Evolutionary conservation across 1,140 invertebrate species (phyloP), one percentile per base, ranked within the genome.

Genomic region (Bicyclus anynana): DNA sequence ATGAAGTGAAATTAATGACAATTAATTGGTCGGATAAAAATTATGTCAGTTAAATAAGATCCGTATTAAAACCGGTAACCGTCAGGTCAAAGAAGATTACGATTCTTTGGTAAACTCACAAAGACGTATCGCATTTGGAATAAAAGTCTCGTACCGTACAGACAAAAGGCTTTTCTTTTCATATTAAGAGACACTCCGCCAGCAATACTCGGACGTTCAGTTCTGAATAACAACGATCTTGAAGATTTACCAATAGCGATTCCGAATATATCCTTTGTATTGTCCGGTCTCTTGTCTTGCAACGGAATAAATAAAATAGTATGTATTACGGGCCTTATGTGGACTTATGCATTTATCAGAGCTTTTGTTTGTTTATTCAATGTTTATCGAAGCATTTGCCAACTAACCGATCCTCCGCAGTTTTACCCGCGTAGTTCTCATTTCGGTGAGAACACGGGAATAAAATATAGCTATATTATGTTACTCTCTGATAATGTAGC

Each of bases 131-230:
- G 40, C 20, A 23, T n/a, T 20, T n/a, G 17, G 42, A 44, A 44
- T 44, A 44, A 20, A 44, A 40, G 13, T 44, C 10, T 23, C 20
- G 17, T 16, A 23, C 1, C 12, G 2, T 44, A 44, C 20, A 44
- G 42, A 44, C 17, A 44, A 44, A 44, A 44, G 37, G 42, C 42
- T 44, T 21, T 44, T 44, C 17, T 44, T 44, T 44, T 21, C 42
- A 21, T 44, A 44, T 44, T 21, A 44, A 20, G 42, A 44, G 42
- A 44, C 17, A 44, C 42, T 44, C 42, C 13, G 42, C 42, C 14
- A 14, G 17, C 42, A 44, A 44, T 44, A 44, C 14, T 14, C 18
- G 42, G 16, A 40, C 37, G 42, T 44, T 6, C 42, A 44, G 42
- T 21, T 44, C 12, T 2, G 42, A 44, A 44, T 44, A 44, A 44